Percentiles rank a stretch among this genome's conserved stretches.
These are phyloP conservation scores for Latrodectus hesperus DNA, from an alignment of 2,888 invertebrate genomes.

Conservation along the genomic window DNA sequence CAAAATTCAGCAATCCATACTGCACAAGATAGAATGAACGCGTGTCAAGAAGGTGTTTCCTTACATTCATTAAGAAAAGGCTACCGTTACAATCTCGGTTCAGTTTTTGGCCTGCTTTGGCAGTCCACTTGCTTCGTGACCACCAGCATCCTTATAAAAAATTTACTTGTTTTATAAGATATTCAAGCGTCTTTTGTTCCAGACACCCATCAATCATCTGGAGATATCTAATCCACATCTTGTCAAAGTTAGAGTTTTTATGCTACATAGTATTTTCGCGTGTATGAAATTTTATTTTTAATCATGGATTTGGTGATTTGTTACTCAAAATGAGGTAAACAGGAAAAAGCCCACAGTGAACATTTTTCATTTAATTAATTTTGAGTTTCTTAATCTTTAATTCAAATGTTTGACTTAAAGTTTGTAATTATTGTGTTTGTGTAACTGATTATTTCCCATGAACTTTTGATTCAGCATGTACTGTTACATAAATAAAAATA, in stretches of 20 bases:
- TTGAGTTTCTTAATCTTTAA: no score
- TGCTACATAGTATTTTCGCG: slow-evolving; percentile 17
- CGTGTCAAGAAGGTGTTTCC: slow-evolving; percentile 54
- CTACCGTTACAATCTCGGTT: slow-evolving; percentile 21
- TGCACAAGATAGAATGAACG: slow-evolving; percentile 35
- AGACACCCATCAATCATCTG: slow-evolving; percentile 27
- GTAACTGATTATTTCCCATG: no score
- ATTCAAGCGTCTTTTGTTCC: slow-evolving; percentile 47
- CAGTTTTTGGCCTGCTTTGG: slow-evolving; percentile 48
- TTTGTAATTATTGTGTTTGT: no score
- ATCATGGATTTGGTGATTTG: no score
- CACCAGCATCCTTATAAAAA: slow-evolving; percentile 33
- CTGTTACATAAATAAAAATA: no score
- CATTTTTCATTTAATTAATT: no score
- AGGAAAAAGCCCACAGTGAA: no score
- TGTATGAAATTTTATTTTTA: no score
- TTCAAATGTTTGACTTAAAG: no score
- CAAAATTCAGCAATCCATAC: no score
- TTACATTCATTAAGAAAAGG: slow-evolving; percentile 57
- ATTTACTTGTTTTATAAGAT: slow-evolving; percentile 20
- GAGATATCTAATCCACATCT: slow-evolving; percentile 22
- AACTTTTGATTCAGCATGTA: no score
- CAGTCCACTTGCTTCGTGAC: slow-evolving; percentile 41
- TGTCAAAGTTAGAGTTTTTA: slow-evolving; percentile 4
- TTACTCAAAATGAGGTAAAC: no score